Base-by-base conservation (phyloP, 2,888 invertebrate genomes). In the Timandra comae region DNA sequence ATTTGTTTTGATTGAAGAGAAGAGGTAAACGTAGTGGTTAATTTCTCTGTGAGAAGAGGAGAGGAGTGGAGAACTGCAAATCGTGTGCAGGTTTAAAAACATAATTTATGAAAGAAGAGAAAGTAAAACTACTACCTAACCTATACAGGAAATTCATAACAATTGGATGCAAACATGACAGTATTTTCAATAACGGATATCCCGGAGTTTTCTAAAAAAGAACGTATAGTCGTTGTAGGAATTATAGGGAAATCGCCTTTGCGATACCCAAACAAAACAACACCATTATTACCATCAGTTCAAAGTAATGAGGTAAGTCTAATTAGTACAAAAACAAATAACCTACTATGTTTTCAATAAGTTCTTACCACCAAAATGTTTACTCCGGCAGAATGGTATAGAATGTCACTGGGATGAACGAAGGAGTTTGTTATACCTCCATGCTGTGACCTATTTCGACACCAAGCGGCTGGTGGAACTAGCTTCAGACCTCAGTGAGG, bases 161-260 rank as follows among this genome's bases (percentile, higher is more conserved):
- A n/a, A n/a, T n/a, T n/a, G n/a, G n/a, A 16, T 12, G 29, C 3
- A 28, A 69, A 46, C 42, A 81, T 82, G 76, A 75, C 71, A 43
- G 49, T 57, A 1, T 86, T 86, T 50, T 63, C 69, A 2, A 64
- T 85, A 43, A 59, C 49, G 3, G 70, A 84, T 42, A 80, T 85
- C 30, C 84, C 85, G 1, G 80, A 82, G 24, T 85, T 85, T 53
- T 84, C 84, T 1, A 69, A 75, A 31, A 77, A 73, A 30, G 86
- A 88, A 32, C 89, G 90, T 52, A 88, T 92, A 20, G 88, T 92
- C 4, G 87, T 93, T 2, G 89, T 93, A 6, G 91, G 93, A 6
- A 80, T 93, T 11, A 89, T 93, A 52, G 93, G 93, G 6, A 92
- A 92, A 71, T 90, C 91, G 12, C 86, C 89, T 0, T 89, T 88